phyloP scores from a whole-genome alignment of 1,140 invertebrate genomes.

The Pristionchus pacificus region DNA sequence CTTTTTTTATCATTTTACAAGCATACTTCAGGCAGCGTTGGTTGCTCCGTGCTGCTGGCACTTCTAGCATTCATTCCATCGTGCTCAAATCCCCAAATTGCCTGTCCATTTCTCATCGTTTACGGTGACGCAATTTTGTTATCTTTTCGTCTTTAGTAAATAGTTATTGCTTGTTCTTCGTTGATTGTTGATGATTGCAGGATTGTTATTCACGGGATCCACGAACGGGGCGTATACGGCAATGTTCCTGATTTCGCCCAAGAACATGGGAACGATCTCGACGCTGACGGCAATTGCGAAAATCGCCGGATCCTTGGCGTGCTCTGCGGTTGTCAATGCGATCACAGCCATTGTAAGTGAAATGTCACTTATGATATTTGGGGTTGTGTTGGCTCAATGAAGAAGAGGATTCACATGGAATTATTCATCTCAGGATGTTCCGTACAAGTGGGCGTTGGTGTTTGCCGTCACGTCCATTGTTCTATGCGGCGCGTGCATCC shows the following conservation, averaged over 20 bases:
- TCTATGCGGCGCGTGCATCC: neutral
- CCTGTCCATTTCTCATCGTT: neutral
- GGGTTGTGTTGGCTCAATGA: no score
- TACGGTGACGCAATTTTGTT: no score
- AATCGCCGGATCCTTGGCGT: no score
- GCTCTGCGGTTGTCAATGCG: no score
- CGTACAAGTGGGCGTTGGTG: neutral
- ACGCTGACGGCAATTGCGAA: neutral
- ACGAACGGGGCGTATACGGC: neutral
- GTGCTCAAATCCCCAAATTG: neutral
- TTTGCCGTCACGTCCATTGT: neutral
- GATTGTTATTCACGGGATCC: neutral
- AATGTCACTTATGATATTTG: no score
- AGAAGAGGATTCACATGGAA: neutral
- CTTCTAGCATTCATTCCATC: neutral
- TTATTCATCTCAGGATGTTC: neutral
- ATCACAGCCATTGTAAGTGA: no score
- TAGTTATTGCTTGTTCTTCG: no score
- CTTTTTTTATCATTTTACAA: no score
- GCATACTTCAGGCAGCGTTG: neutral
- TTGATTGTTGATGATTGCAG: neutral
- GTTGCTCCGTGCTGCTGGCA: neutral
- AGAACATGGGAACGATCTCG: neutral
- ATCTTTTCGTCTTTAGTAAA: no score
- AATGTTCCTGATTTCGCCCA: neutral